Evolutionary conservation across 2,888 invertebrate genomes (phyloP).

Genomic region (Chaetogeoica ovagalla): DNA sequence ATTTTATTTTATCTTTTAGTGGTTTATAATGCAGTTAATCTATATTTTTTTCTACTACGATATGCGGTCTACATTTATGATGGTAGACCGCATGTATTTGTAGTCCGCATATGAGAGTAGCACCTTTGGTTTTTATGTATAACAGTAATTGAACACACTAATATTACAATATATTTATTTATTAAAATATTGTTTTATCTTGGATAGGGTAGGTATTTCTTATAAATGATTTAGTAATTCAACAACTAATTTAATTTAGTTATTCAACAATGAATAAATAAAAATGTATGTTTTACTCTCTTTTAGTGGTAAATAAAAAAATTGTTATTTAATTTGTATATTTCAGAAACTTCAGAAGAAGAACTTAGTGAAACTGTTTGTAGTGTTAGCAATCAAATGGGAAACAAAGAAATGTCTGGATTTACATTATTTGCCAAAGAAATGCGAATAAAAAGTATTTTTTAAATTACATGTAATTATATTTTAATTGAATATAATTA

Average conservation of each 20-base stretch:
- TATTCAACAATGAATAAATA: background rate
- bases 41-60: no score
- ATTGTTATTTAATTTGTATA: background rate
- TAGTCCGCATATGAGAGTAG: no score
- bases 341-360: conserved; percentile 29
- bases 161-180: no score
- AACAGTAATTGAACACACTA: no score
- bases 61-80: no score
- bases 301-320: no score
- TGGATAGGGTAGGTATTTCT: no score
- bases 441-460: conserved; percentile 59
- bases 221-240: background rate
- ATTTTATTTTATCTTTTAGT: no score
- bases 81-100: no score
- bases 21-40: no score
- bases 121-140: no score
- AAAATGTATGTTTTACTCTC: background rate
- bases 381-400: conserved; percentile 58
- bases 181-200: no score
- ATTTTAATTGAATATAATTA: conserved; percentile 25
- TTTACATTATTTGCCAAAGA: conserved; percentile 60
- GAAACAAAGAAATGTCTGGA: conserved; percentile 57
- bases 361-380: conserved; percentile 48
- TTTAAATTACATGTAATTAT: conserved; percentile 9
- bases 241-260: background rate